Percentiles rank a stretch among this genome's conserved stretches.
These are phyloP conservation scores for Zygogramma bicolorata DNA, from an alignment of 2,888 invertebrate genomes.

Conservation along the genomic window DNA sequence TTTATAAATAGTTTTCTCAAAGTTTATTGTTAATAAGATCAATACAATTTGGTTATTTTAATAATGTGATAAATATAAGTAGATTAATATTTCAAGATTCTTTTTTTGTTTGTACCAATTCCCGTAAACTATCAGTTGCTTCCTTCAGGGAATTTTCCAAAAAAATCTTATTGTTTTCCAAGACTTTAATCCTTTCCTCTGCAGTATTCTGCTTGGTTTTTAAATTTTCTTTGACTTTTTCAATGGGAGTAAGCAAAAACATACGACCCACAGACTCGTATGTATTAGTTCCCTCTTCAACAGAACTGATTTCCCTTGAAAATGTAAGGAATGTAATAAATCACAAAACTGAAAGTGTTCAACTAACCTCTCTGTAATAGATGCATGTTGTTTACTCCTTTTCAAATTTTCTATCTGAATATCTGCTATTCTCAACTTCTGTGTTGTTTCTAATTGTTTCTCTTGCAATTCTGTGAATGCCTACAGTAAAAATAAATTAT, in stretches of 20 bases:
- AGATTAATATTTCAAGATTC: constrained; percentile 58
- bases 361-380: constrained; percentile 74
- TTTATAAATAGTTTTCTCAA: constrained; percentile 8
- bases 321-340: neutral
- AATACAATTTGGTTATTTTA: constrained; percentile 14
- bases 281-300: constrained; percentile 76
- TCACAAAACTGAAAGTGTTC: neutral
- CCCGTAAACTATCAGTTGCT: constrained; percentile 86
- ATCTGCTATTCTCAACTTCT: constrained; percentile 84
- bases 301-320: constrained; percentile 70
- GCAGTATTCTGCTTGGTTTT: constrained; percentile 71
- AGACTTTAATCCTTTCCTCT: constrained; percentile 77
- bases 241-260: constrained; percentile 80
- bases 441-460: constrained; percentile 84
- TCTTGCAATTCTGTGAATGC: constrained; percentile 86
- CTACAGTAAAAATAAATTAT: constrained; percentile 59
- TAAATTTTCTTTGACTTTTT: constrained; percentile 75
- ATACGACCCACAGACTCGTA: constrained; percentile 88
- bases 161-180: constrained; percentile 83
- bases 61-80: constrained; percentile 29
- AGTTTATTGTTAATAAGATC: constrained; percentile 5
- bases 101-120: constrained; percentile 81
- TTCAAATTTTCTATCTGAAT: constrained; percentile 80
- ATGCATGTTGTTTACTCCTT: constrained; percentile 77
- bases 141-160: constrained; percentile 86